Evolutionary conservation across 2,113 vertebrate genomes (phyloP).

Genomic region (Mormyrus lacerda): DNA sequence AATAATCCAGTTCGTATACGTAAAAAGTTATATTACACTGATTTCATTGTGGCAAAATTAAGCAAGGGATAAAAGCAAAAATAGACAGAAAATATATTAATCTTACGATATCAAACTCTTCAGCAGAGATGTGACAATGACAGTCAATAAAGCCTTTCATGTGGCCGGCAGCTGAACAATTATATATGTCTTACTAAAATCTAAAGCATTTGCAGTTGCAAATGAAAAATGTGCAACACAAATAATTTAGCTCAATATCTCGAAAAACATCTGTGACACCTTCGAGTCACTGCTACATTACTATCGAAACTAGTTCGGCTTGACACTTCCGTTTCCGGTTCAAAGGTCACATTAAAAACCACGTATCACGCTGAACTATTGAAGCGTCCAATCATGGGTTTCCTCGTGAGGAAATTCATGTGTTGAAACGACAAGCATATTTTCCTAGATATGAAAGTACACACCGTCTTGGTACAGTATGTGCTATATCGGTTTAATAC

Average conservation of each 20-base stretch:
- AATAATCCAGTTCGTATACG: neutral
- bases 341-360: neutral
- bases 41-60: neutral
- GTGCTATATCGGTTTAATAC: neutral
- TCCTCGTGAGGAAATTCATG: neutral
- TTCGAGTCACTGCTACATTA: neutral
- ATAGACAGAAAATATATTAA: too few species aligned
- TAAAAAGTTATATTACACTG: neutral
- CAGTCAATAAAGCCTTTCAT: slow-evolving; percentile 52
- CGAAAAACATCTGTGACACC: neutral
- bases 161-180: neutral
- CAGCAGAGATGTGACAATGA: slow-evolving; percentile 62
- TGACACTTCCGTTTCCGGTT: neutral
- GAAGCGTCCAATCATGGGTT: too few species aligned
- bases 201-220: neutral
- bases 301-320: neutral
- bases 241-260: neutral
- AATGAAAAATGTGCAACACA: neutral
- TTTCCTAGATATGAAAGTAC: neutral
- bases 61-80: neutral
- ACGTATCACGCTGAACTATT: neutral
- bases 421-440: neutral
- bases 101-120: slow-evolving; percentile 54
- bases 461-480: neutral
- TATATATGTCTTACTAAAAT: neutral